Percentiles rank a stretch among this genome's conserved stretches.
Conservation (phyloP, 1,140 invertebrate genomes). For the Propsilocerus akamusi region DNA sequence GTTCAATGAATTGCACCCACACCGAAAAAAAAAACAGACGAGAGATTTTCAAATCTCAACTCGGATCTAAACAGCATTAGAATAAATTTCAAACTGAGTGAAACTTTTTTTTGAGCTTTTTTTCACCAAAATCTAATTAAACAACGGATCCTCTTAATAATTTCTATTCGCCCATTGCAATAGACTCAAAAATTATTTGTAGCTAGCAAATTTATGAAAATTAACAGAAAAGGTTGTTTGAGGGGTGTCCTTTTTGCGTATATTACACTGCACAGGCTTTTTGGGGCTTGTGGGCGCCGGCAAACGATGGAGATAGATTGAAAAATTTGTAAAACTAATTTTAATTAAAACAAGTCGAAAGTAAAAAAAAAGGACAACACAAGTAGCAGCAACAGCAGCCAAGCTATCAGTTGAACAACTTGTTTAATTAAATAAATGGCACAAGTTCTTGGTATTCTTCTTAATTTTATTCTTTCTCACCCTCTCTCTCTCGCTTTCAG, state of each 20-base stretch:
- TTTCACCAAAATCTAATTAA: not conserved
- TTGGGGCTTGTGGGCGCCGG: not conserved
- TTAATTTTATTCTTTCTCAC: not conserved
- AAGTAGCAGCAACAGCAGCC: too few relatives aligned
- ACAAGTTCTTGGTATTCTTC: not conserved
- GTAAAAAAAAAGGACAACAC: not conserved
- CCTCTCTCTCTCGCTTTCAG: not conserved
- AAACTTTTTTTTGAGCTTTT: not conserved
- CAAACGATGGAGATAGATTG: not conserved
- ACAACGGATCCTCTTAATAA: not conserved
- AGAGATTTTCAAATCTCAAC: too few relatives aligned
- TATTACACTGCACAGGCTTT: not conserved
- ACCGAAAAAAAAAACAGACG: not conserved
- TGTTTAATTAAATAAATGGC: conserved; percentile 4
- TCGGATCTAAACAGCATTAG: too few relatives aligned
- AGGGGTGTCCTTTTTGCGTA: not conserved
- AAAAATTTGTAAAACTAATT: conserved; percentile 4
- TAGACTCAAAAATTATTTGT: not conserved
- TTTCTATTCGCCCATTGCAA: not conserved
- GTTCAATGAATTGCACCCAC: not conserved
- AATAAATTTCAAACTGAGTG: too few relatives aligned
- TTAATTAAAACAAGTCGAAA: not conserved
- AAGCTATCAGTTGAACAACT: conserved; percentile 2
- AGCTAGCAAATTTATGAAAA: not conserved
- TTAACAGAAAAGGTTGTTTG: not conserved